Evolutionary conservation across 2,113 vertebrate species (phyloP), one percentile per base, ranked within the genome.

Genomic region (Misgurnus anguillicaudatus): DNA sequence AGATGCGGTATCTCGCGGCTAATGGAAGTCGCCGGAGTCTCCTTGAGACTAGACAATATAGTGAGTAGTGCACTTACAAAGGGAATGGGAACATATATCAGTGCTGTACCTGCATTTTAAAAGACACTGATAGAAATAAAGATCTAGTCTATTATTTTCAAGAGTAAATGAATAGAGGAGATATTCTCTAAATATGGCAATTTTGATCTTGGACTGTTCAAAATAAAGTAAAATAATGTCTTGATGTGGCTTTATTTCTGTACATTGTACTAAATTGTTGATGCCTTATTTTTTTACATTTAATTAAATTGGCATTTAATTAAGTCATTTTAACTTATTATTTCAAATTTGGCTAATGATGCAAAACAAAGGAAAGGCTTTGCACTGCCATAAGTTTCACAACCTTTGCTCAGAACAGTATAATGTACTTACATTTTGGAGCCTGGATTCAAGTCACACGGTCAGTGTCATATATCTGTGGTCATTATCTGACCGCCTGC

Each of bases 1-100:
- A 75, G 53, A 60, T 60, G 55, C 41, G 51, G 45, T 39, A 64
- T 64, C 74, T 51, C 14, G 45, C 14, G 2, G 74, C 74, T 76
- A 76, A 76, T 76, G 74, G 74, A 76, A 19, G 9, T 76, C n/a
- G 16, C 60, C 60, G 53, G 74, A 53, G 74, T 76, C 74, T 64
- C 57, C 57, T 74, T 74, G 57, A 62, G 55, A 47, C 41, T 62
- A 62, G 41, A 47, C 57, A 31, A 62, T 74, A 11, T 24, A 65
- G 42, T 76, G 19, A 48, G 21, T 62, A 64, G 16, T 51, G 72
- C 72, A 74, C 58, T 74, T 74, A 60, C 47, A 31, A 47, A 74
- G 11, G 9, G 19, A 62, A 48, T 36, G 57, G 10, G 9, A 62
- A 57, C 2, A 9, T 62, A 62, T 62, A 73, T 60, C 53, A 42